Conservation (phyloP, 1,140 invertebrate species). For the Lerema accius region DNA sequence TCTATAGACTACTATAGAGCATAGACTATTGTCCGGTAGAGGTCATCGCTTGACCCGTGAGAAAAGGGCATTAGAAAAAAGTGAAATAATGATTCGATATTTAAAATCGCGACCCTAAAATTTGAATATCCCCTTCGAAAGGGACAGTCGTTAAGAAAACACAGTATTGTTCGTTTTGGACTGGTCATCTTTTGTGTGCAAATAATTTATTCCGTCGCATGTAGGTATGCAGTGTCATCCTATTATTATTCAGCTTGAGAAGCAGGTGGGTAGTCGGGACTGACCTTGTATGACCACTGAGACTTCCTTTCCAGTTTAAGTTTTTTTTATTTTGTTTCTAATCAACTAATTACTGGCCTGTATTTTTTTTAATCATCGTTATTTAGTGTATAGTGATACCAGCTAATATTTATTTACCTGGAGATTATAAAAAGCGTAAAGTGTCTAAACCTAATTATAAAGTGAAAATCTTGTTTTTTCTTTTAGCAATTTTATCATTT, state of each 20-base stretch:
- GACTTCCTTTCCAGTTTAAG: conserved; percentile 1
- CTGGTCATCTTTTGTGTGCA: conserved; percentile 64
- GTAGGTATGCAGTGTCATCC: conserved; percentile 53
- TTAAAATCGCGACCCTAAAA: conserved; percentile 76
- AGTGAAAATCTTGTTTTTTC: too few relatives aligned
- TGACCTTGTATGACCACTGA: conserved; percentile 56
- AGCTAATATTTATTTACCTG: too few relatives aligned
- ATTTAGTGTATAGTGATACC: neutral
- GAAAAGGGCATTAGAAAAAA: conserved; percentile 61
- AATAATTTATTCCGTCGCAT: conserved; percentile 74
- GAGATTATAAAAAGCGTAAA: too few relatives aligned
- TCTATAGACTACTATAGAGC: too few relatives aligned
- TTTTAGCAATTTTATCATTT: too few relatives aligned
- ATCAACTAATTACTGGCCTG: neutral
- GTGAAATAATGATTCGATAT: conserved; percentile 61
- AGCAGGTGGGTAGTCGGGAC: conserved; percentile 69
- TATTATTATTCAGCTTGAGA: conserved; percentile 70
- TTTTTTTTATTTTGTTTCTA: neutral
- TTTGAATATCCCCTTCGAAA: conserved; percentile 78
- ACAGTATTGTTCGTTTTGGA: conserved; percentile 56
- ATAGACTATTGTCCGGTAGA: conserved; percentile 66
- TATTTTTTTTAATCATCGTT: neutral
- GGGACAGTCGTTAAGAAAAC: conserved; percentile 70
- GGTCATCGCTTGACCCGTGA: conserved; percentile 79
- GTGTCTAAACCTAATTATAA: too few relatives aligned